Conservation (phyloP, 1,140 invertebrate species). For the Drosophila micromelanica region DNA sequence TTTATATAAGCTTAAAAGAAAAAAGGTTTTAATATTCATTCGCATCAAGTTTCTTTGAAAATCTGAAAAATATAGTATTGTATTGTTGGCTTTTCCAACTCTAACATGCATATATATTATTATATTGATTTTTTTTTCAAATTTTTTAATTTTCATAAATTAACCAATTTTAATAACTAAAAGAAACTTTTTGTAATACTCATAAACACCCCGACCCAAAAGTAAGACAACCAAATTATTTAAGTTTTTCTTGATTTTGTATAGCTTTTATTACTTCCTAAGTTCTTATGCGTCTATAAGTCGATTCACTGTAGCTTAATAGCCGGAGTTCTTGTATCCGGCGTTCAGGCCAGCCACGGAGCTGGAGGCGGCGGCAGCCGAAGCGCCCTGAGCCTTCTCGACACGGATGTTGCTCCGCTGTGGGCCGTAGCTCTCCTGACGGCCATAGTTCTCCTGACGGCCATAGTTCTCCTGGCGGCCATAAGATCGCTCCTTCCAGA, state of each 20-base stretch:
- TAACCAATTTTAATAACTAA: background rate
- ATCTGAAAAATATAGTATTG: too few relatives aligned
- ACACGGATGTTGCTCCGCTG: conserved; percentile 12
- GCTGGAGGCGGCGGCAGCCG: conserved; percentile 63
- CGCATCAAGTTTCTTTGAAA: too few relatives aligned
- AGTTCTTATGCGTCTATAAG: conserved; percentile 46
- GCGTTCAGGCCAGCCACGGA: conserved; percentile 55
- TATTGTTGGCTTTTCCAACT: too few relatives aligned
- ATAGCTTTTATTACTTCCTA: conserved; percentile 59
- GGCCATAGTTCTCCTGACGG: conserved; percentile 38
- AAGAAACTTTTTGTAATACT: background rate
- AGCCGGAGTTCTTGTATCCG: conserved; percentile 47
- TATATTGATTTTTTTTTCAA: too few relatives aligned
- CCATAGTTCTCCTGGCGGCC: conserved; percentile 34
- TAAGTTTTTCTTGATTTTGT: conserved; percentile 47
- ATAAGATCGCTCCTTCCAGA: conserved; percentile 48
- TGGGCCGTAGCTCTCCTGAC: conserved; percentile 28
- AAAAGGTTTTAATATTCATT: too few relatives aligned
- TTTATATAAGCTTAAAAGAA: too few relatives aligned
- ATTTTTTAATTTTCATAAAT: background rate
- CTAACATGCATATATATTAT: too few relatives aligned
- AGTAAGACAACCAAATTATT: conserved; percentile 3
- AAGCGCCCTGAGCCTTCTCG: conserved; percentile 67
- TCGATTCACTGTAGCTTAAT: conserved; percentile 63
- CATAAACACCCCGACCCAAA: background rate